Base-by-base conservation (phyloP, 53 echinoderm and acorn worm genomes). In the Stichopus horrens region DNA sequence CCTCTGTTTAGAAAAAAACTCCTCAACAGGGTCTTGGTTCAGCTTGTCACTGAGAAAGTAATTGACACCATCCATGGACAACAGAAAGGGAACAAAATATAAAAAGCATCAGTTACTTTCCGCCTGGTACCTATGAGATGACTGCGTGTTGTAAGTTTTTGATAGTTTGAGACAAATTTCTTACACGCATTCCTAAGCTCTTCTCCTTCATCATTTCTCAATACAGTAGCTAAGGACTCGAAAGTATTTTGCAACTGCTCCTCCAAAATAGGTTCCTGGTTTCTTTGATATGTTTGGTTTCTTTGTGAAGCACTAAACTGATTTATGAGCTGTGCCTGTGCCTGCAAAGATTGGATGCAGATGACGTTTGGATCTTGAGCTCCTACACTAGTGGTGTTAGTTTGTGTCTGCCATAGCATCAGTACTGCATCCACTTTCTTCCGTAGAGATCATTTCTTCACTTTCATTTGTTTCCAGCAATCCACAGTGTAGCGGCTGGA, bases 241-340 rank as follows among this genome's bases (percentile, higher is more conserved):
- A 79, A 79, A 79, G 18, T 79, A 18, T 79, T 18, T 54, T 79
- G 8, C 79, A 79, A 18, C 18, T 79, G 79, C 79, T 79, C 79
- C 79, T 18, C 79, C 18, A 79, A 18, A 10, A 18, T 18, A 10
- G 79, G 79, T 52, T 79, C 79, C 79, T 79, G 79, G 18, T n/a
- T 75, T 75, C 11, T 10, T 1, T 10, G 75, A 75, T n/a, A n/a
- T 75, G 11, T 75, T 23, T 79, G 21, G 21, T 53, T 79, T 53
- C 7, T 9, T n/a, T n/a, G n/a, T n/a, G n/a, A n/a, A n/a, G n/a
- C n/a, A n/a, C n/a, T n/a, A n/a, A n/a, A n/a, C n/a, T n/a, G n/a
- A 18, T 79, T 79, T 8, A 79, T 79, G 79, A 79, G 79, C 8
- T 79, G 9, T 79, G 79, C 79, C 79, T 79, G 79, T 79, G 79